These are phyloP conservation scores for Anagyrus pseudococci DNA, from an alignment of 2,888 invertebrate genomes.

Conservation along the genomic window DNA sequence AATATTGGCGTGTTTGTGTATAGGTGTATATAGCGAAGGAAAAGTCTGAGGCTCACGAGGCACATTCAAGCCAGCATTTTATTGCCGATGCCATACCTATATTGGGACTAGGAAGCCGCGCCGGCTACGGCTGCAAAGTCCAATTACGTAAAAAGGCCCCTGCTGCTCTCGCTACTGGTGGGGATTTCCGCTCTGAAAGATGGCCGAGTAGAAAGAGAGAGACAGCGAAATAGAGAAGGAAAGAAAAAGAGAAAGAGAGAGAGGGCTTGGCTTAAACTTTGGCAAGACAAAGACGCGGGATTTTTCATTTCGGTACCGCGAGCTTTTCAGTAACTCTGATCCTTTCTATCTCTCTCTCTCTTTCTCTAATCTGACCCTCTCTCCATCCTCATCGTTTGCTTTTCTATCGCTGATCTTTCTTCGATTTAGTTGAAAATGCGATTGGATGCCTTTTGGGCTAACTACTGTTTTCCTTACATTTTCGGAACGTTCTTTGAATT, in stretches of 20 bases:
- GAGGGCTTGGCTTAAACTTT: neutral
- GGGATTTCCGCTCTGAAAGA: conserved; percentile 27
- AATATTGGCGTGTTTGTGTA: too few relatives aligned
- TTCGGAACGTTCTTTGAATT: too few relatives aligned
- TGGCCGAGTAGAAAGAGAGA: too few relatives aligned
- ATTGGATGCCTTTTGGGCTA: too few relatives aligned
- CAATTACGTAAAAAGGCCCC: conserved; percentile 34
- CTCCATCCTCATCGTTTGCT: neutral
- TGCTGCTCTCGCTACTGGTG: too few relatives aligned
- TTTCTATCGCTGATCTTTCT: too few relatives aligned
- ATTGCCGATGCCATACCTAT: conserved; percentile 17
- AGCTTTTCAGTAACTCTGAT: conserved; percentile 12
- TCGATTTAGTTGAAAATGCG: too few relatives aligned
- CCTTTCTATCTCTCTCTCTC: neutral
- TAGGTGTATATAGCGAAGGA: neutral
- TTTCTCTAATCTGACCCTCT: neutral
- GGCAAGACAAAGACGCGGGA: conserved; percentile 17
- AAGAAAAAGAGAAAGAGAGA: too few relatives aligned
- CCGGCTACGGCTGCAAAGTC: conserved; percentile 2
- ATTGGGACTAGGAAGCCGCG: neutral
- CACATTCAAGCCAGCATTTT: conserved; percentile 11
- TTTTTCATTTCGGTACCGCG: conserved; percentile 20
- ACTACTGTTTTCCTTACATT: too few relatives aligned
- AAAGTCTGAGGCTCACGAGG: too few relatives aligned
- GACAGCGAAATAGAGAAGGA: too few relatives aligned